phyloP scores from a whole-genome alignment of 2,797 vertebrate species.

The Clarias laeviceps region DNA sequence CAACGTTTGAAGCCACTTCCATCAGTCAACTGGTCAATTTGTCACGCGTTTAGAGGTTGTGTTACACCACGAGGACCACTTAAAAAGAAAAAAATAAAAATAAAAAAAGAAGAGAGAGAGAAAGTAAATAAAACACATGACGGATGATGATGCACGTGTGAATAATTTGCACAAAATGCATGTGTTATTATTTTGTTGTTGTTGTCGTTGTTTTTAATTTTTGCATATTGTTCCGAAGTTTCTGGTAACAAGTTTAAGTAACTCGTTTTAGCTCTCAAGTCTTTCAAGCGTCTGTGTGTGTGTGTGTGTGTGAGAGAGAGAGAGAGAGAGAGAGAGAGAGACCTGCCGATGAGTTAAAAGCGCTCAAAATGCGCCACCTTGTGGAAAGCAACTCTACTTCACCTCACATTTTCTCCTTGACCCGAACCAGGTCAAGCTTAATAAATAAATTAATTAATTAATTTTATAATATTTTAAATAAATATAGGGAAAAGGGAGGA shows the following conservation, averaged over 20 bases:
- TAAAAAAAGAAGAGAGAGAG: not conserved
- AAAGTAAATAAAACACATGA: not conserved
- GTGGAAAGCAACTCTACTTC: slow-evolving; percentile 56
- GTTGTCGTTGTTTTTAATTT: not conserved
- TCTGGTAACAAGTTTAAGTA: not conserved
- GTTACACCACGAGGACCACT: not conserved
- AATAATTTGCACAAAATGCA: not conserved
- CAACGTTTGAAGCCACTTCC: not conserved
- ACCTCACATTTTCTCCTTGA: not conserved
- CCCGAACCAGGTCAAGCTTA: not conserved
- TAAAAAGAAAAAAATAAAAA: not conserved
- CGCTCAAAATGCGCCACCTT: slow-evolving; percentile 69
- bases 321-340: too few species aligned
- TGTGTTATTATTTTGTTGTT: too few species aligned
- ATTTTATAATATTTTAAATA: too few species aligned
- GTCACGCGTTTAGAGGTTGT: slow-evolving; percentile 41
- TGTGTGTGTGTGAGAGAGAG: not conserved
- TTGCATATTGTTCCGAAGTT: not conserved
- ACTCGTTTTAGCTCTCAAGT: too few species aligned
- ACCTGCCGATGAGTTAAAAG: not conserved
- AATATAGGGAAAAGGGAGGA: not conserved
- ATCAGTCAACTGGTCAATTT: slow-evolving; percentile 63
- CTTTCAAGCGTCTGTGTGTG: not conserved
- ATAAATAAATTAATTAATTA: not conserved
- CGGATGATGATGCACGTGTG: not conserved